phyloP scores from a whole-genome alignment of 2,113 vertebrate genomes.

The Otus sunia region DNA sequence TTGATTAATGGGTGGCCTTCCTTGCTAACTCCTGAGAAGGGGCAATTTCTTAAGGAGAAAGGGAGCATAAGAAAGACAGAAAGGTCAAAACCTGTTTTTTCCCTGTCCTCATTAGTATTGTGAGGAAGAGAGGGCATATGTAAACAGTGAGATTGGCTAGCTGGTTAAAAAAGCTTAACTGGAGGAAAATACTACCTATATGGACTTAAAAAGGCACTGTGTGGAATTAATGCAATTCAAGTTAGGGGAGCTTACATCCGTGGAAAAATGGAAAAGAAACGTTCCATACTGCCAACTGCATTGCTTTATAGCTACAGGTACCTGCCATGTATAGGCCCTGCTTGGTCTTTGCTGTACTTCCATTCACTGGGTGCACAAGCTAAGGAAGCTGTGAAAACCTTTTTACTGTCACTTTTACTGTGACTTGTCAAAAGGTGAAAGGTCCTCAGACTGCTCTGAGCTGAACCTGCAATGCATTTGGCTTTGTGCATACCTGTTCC shows the following conservation, averaged over 20 bases:
- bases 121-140: background rate
- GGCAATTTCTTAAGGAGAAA: background rate
- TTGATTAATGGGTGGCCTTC: background rate
- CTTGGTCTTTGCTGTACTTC: background rate
- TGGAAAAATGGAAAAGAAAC: background rate
- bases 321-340: accelerated
- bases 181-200: background rate
- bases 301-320: background rate
- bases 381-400: background rate
- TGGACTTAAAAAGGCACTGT: background rate
- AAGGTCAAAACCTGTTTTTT: background rate
- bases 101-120: background rate
- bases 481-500: background rate
- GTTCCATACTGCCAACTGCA: background rate
- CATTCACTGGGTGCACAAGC: background rate
- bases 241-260: background rate
- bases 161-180: background rate
- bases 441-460: background rate
- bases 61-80: background rate
- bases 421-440: background rate
- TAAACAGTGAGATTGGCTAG: background rate
- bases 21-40: background rate
- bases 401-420: background rate
- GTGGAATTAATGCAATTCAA: background rate
- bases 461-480: accelerated